These are phyloP conservation scores for Zaprionus lineosus DNA, from an alignment of 2,888 invertebrate species.

Conservation along the genomic window DNA sequence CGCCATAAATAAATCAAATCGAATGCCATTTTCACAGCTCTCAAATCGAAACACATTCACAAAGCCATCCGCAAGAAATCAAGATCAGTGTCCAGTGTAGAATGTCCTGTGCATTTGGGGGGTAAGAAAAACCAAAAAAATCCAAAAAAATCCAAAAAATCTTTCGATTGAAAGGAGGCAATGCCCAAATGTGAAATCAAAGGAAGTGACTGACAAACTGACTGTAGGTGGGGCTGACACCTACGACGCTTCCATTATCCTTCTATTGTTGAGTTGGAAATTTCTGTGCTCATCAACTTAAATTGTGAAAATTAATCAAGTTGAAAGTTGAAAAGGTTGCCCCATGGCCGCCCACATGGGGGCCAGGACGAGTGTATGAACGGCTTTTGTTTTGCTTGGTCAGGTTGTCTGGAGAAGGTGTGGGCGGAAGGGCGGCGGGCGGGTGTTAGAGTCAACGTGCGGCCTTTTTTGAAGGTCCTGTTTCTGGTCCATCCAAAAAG, in stretches of 20 bases:
- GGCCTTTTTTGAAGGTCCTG: constrained; percentile 42
- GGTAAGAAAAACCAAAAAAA: constrained; percentile 44
- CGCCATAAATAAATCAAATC: constrained; percentile 70
- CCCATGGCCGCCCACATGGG: constrained; percentile 13
- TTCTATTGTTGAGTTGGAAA: constrained; percentile 48
- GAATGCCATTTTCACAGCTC: constrained; percentile 10
- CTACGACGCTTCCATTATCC: constrained; percentile 19
- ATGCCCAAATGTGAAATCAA: constrained; percentile 52
- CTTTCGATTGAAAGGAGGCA: too few relatives aligned
- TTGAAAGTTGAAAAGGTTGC: constrained; percentile 74
- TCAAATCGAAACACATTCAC: constrained; percentile 69
- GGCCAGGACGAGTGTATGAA: constrained; percentile 18
- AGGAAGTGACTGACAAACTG: constrained; percentile 13
- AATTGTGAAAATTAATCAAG: constrained; percentile 79
- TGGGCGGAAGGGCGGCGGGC: too few relatives aligned
- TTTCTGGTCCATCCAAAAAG: constrained; percentile 23
- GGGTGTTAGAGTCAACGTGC: too few relatives aligned
- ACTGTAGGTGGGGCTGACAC: constrained; percentile 1
- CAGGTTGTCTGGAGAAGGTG: too few relatives aligned
- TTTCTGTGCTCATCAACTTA: constrained; percentile 65
- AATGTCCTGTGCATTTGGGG: constrained; percentile 30
- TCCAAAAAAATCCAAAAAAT: too few relatives aligned
- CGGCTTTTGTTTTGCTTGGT: constrained; percentile 52
- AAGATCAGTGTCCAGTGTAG: too few relatives aligned
- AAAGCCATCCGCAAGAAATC: constrained; percentile 47